These are phyloP conservation scores for Drosophila kanapiae DNA, from an alignment of 1,140 invertebrate genomes.

Conservation along the genomic window DNA sequence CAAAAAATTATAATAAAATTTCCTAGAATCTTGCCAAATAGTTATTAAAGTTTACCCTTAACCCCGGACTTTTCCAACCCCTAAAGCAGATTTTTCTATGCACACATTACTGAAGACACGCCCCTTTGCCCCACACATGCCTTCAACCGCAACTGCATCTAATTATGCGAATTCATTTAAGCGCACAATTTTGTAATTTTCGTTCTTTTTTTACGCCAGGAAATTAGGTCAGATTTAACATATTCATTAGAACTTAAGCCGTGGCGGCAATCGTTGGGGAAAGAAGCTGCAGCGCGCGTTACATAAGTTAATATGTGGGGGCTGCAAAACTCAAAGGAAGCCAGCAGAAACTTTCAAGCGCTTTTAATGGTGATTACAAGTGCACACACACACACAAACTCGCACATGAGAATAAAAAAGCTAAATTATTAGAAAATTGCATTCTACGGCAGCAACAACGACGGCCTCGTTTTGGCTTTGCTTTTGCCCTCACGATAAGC, in stretches of 20 bases:
- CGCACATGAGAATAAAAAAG: slow-evolving; percentile 11
- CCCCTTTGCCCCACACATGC: background rate
- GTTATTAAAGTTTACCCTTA: slow-evolving; percentile 28
- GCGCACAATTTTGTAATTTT: slow-evolving; percentile 58
- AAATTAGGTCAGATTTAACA: slow-evolving; percentile 83
- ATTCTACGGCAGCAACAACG: slow-evolving; percentile 61
- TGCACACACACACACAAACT: slow-evolving; percentile 35
- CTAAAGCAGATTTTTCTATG: background rate
- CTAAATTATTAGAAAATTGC: slow-evolving; percentile 81
- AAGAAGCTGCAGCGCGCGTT: slow-evolving; percentile 21
- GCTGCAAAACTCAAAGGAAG: slow-evolving; percentile 43
- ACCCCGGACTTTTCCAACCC: slow-evolving; percentile 25
- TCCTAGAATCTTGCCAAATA: slow-evolving; percentile 5
- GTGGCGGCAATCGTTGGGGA: background rate
- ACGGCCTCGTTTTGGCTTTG: slow-evolving; percentile 75
- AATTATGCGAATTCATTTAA: slow-evolving; percentile 82
- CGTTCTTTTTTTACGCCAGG: slow-evolving; percentile 26
- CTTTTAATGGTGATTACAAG: slow-evolving; percentile 81
- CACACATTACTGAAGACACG: slow-evolving; percentile 36
- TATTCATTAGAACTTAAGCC: slow-evolving; percentile 75
- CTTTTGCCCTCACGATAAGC: slow-evolving; percentile 76
- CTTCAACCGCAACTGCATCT: slow-evolving; percentile 51
- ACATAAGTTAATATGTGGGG: slow-evolving; percentile 36
- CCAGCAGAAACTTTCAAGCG: slow-evolving; percentile 68
- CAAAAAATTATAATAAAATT: background rate